These are phyloP conservation scores for Cerastoderma edule DNA, from an alignment of 2,888 invertebrate genomes.

Conservation along the genomic window DNA sequence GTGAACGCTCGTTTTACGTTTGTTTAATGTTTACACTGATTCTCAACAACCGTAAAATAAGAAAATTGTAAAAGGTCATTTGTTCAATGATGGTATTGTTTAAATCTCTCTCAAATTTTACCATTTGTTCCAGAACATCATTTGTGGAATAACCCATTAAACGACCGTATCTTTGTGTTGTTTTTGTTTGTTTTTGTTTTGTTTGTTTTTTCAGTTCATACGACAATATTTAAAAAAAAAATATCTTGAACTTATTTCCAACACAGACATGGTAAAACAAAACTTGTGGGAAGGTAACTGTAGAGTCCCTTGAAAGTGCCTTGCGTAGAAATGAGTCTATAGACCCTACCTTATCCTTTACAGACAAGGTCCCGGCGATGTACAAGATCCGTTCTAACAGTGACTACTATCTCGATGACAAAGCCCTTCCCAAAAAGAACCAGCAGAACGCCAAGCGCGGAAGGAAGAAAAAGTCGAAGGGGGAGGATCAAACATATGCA, in stretches of 20 bases:
- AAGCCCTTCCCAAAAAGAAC: conserved; percentile 26
- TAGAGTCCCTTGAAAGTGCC: not conserved
- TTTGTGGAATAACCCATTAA: no score
- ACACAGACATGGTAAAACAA: not conserved
- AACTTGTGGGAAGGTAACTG: not conserved
- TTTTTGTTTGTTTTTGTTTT: not conserved
- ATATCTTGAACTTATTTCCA: not conserved
- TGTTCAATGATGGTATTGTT: no score
- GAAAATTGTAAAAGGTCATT: no score
- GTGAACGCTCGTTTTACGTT: no score
- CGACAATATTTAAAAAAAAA: not conserved
- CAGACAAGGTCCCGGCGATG: conserved; percentile 39
- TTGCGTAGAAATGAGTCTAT: not conserved
- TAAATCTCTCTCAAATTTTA: no score
- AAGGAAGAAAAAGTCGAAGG: conserved; percentile 7
- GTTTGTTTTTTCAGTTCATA: not conserved
- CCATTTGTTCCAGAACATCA: no score
- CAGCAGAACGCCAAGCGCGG: not conserved
- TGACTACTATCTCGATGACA: not conserved
- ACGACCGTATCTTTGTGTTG: not conserved
- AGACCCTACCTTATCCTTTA: not conserved
- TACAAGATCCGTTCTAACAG: conserved; percentile 30
- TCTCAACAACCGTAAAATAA: no score
- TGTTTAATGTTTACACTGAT: no score
- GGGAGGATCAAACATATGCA: not conserved